Percentiles rank a stretch among this genome's conserved stretches.
Conservation (phyloP, 1,140 invertebrate genomes). For the Achroia grisella region DNA sequence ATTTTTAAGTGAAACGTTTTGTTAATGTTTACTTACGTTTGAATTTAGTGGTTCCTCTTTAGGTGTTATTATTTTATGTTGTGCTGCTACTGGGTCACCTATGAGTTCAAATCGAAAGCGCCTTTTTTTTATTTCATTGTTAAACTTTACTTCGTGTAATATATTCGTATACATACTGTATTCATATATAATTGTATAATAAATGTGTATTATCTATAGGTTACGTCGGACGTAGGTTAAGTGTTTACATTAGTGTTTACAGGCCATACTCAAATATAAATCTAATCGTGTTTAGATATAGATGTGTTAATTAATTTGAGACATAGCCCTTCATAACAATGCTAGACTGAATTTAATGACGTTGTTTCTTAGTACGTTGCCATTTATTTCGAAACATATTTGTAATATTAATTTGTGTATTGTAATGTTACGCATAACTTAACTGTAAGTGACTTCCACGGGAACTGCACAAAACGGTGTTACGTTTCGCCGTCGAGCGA, state of each 20-base stretch:
- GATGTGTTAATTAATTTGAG: constrained; percentile 28
- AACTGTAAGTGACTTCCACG: constrained; percentile 56
- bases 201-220: constrained; percentile 44
- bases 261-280: constrained; percentile 64
- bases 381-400: constrained; percentile 14
- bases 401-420: constrained; percentile 30
- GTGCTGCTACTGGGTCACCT: constrained; percentile 30
- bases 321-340: constrained; percentile 38
- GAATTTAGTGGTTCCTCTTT: constrained; percentile 35
- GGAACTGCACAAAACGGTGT: constrained; percentile 58
- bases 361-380: constrained; percentile 19
- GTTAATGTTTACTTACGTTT: constrained; percentile 25
- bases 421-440: constrained; percentile 44
- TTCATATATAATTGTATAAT: constrained; percentile 51
- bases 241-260: constrained; percentile 56
- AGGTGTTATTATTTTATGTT: constrained; percentile 34
- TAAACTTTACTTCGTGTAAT: constrained; percentile 48
- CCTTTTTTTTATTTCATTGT: constrained; percentile 28
- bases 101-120: constrained; percentile 42
- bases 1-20: constrained; percentile 18
- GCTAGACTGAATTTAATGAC: constrained; percentile 47
- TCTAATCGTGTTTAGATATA: constrained; percentile 51
- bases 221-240: constrained; percentile 43
- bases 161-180: constrained; percentile 56
- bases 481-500: constrained; percentile 28